Evolutionary conservation across 1,140 invertebrate genomes (phyloP), one percentile per base, ranked within the genome.

Genomic region (Gryon sp.): DNA sequence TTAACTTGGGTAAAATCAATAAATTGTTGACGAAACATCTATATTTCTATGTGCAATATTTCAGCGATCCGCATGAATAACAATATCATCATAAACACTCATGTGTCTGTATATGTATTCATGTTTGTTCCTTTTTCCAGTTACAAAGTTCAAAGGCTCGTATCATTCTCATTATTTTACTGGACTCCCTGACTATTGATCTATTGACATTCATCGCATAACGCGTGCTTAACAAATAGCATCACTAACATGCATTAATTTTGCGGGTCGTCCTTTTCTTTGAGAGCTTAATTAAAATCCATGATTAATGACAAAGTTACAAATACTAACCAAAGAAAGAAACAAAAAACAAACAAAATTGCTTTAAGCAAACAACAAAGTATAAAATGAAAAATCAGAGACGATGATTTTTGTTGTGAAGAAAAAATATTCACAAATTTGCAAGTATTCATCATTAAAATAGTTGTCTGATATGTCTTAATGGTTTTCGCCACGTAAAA

Each of bases 141-240:
- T 59, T 72, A 14, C 48, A 62, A 62, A 72, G 68, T 72, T 72
- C 68, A 72, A 72, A 72, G 57, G 48, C 68, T 55, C 46, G 48
- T 38, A 24, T 72, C 32, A 12, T 20, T 26, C 40, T 72, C 36
- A 55, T 62, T 53, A 72, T 72, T 62, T 18, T 38, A 26, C 46
- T 18, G 66, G 55, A 45, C 40, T 43, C 30, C 40, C 52, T 7
- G 28, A 22, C 46, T 70, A 72, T 72, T 41, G 68, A 72, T 62
- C 68, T 41, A 18, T 38, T 32, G 57, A 40, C 68, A 73, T 63
- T 63, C 68, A 63, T 57, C 41, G 26, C 18, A 16, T 20, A 36
- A 52, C 48, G 48, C 14, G 66, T 48, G 36, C 20, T 22, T 38
- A 62, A 60, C 59, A 73, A 73, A 55, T 63, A 50, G 59, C 41